Evolutionary conservation across 2,888 invertebrate species (phyloP), one percentile per base, ranked within the genome.

Genomic region (Sicus ferrugineus): DNA sequence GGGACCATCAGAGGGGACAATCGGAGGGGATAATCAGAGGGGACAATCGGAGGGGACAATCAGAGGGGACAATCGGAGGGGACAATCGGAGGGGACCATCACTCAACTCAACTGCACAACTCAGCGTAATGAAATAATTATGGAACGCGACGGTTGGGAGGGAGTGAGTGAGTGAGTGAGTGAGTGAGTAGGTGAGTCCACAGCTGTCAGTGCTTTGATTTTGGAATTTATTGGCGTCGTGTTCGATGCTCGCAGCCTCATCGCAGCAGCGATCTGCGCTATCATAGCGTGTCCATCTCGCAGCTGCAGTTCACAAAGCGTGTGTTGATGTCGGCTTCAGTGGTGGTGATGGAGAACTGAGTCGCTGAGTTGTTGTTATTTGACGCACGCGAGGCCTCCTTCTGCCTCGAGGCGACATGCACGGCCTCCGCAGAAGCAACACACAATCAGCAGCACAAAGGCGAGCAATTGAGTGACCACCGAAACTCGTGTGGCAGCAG

Each of bases 341-440:
- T 42, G 42, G 21, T 21, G 31, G 31, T 67, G 56, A 26, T 34
- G 48, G 77, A 79, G 78, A 77, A 77, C 78, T 79, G 78, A 77
- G 80, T 79, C n/a, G n/a, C n/a, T n/a, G n/a, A n/a, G n/a, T n/a
- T n/a, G n/a, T 79, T 78, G 80, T 80, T 77, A 79, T 79, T 77
- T 79, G 80, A 79, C 79, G 77, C 79, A 80, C 19, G 28, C 23
- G 50, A 38, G 48, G 46, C 46, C 26, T 46, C n/a, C n/a, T n/a
- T n/a, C n/a, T 48, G n/a, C 9, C 52, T 11, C n/a, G 23, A 52
- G 34, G 42, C 66, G 11, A 58, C 56, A 31, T 34, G 48, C 23
- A 23, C 48, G 26, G 21, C 54, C 54, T 34, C 65, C 54, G 42
- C 28, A 58, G 54, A 42, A 26, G 34, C n/a, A n/a, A n/a, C n/a